Evolutionary conservation across 2,113 vertebrate genomes (phyloP).

Genomic region (Leucoraja erinaceus): DNA sequence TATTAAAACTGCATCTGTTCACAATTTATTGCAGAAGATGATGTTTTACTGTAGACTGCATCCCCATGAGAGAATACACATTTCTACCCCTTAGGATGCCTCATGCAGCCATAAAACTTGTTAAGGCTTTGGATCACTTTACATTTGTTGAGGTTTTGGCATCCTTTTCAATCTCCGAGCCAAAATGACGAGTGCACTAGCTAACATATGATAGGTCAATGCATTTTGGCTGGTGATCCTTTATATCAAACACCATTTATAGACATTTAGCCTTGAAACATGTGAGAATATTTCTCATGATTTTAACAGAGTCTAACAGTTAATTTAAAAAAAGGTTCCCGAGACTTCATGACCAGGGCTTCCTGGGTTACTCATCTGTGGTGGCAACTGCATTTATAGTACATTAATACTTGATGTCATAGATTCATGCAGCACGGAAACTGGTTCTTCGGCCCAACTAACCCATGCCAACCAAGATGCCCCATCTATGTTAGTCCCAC

Average conservation of each 20-base stretch:
- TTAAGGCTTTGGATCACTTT: neutral
- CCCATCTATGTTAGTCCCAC: too few relatives aligned
- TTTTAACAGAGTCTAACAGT: neutral
- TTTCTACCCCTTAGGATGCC: neutral
- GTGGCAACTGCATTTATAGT: neutral
- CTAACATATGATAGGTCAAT: neutral
- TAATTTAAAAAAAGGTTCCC: neutral
- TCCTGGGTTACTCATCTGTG: too few relatives aligned
- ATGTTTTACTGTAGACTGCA: neutral
- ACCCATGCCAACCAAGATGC: too few relatives aligned
- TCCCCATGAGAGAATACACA: neutral
- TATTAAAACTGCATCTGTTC: neutral
- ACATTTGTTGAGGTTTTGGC: neutral
- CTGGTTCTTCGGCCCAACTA: too few relatives aligned
- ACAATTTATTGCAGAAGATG: neutral
- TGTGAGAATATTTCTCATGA: neutral
- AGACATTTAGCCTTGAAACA: neutral
- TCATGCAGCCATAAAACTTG: neutral
- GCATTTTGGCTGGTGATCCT: neutral
- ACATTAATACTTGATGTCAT: neutral
- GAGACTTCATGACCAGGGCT: neutral
- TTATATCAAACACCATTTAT: constrained; percentile 13
- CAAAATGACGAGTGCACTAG: neutral
- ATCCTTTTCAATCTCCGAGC: neutral
- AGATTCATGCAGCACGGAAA: too few relatives aligned